Evolutionary conservation across 1,140 invertebrate species (phyloP).

Genomic region (Drosophila busckii): DNA sequence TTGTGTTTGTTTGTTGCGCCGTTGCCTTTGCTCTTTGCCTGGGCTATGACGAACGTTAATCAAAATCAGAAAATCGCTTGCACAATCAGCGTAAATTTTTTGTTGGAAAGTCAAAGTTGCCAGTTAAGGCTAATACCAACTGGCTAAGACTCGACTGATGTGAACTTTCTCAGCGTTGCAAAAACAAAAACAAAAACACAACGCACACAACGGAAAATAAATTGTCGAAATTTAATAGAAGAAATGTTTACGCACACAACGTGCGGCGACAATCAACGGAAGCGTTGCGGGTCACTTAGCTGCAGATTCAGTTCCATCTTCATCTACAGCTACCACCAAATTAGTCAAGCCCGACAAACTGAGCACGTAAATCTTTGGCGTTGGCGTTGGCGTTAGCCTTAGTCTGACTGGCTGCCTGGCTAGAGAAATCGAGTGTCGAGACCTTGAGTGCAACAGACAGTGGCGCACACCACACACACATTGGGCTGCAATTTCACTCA

Average conservation of each 20-base stretch:
- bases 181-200: slow-evolving; percentile 11
- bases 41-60: slow-evolving; percentile 53
- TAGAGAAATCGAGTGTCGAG: slow-evolving; percentile 67
- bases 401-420: no score
- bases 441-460: slow-evolving; percentile 49
- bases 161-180: slow-evolving; percentile 51
- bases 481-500: slow-evolving; percentile 49
- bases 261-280: slow-evolving; percentile 62
- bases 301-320: slow-evolving; percentile 13
- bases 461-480: no score
- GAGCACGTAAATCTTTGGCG: slow-evolving; percentile 56
- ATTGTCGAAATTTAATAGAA: slow-evolving; percentile 48
- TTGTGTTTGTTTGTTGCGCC: slow-evolving; percentile 35
- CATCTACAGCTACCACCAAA: slow-evolving; percentile 28
- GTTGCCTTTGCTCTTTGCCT: no score
- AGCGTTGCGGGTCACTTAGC: slow-evolving; percentile 57
- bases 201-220: slow-evolving; percentile 17
- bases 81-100: slow-evolving; percentile 42
- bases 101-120: slow-evolving; percentile 4
- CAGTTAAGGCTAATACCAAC: neutral
- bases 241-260: slow-evolving; percentile 53
- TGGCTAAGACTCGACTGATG: slow-evolving; percentile 6
- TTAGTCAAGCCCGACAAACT: slow-evolving; percentile 50
- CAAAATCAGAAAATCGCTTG: slow-evolving; percentile 57
- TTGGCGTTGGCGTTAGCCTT: slow-evolving; percentile 28